Conservation (phyloP, 2,888 invertebrate species). For the Mesochorus sp. region DNA sequence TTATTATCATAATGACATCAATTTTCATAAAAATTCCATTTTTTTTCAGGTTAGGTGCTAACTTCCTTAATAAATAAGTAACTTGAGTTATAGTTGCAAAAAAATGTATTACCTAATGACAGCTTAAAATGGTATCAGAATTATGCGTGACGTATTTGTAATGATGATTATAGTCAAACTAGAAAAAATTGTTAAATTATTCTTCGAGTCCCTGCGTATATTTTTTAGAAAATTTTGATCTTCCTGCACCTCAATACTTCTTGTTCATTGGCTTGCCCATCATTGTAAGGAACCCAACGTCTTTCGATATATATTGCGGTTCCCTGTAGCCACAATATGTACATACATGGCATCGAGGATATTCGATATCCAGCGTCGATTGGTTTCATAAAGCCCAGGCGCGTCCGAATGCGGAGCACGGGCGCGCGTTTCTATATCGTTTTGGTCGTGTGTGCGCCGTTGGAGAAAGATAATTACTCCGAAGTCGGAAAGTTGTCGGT, state of each 20-base stretch:
- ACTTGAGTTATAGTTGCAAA: too few species aligned
- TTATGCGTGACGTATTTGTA: too few species aligned
- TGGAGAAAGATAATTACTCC: constrained; percentile 78
- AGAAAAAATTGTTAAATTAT: too few species aligned
- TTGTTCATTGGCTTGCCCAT: constrained; percentile 49
- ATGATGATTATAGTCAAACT: too few species aligned
- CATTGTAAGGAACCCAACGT: constrained; percentile 1
- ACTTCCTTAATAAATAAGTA: too few species aligned
- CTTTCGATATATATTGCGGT: too few species aligned
- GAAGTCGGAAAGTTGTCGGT: constrained; percentile 77
- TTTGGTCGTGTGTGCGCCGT: constrained; percentile 52
- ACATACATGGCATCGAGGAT: constrained; percentile 50
- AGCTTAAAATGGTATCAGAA: too few species aligned
- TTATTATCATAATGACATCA: too few species aligned
- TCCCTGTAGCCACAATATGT: constrained; percentile 12
- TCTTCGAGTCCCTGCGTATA: too few species aligned
- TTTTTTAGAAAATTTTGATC: constrained; percentile 28
- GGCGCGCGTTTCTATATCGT: constrained; percentile 32
- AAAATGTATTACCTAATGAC: too few species aligned
- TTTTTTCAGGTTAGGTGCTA: too few species aligned
- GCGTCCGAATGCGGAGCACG: constrained; percentile 22
- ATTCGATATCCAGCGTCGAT: constrained; percentile 63
- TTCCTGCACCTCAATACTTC: constrained; percentile 5
- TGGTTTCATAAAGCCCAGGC: constrained; percentile 60
- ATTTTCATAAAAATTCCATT: too few species aligned